Percentiles rank a stretch among this genome's conserved stretches.
Evolutionary conservation across 2,797 vertebrate species (phyloP).

Genomic region (Sebastes vulpes): DNA sequence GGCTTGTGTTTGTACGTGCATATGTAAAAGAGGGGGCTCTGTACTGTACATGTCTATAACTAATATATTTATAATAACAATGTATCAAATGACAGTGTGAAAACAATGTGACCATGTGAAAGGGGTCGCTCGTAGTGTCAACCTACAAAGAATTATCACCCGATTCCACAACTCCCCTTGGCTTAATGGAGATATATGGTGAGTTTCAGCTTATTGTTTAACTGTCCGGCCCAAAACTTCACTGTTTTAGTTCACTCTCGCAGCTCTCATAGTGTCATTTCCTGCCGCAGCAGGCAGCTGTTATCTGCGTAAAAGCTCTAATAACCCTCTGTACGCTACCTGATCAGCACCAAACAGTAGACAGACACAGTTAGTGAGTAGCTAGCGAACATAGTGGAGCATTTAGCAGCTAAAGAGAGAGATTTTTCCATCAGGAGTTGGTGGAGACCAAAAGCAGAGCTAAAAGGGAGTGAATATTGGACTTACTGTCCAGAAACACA

Average conservation of each 20-base stretch:
- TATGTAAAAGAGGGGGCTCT: neutral
- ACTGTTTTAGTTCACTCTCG: neutral
- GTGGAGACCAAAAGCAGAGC: neutral
- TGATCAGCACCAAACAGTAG: neutral
- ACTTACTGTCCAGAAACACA: neutral
- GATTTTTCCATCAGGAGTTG: neutral
- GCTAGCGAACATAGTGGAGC: neutral
- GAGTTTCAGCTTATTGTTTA: neutral
- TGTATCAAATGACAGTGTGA: neutral
- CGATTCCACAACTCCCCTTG: too few relatives aligned
- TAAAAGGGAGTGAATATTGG: neutral
- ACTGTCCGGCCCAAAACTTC: fast-evolving
- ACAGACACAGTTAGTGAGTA: neutral
- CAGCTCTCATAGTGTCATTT: neutral
- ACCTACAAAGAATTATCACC: too few relatives aligned
- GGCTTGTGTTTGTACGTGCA: neutral
- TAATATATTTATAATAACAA: neutral
- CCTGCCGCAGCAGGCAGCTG: neutral
- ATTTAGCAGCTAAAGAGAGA: neutral
- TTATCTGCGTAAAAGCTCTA: neutral
- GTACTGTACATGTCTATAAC: neutral
- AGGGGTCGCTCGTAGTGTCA: neutral
- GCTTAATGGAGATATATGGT: fast-evolving
- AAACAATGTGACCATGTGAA: neutral
- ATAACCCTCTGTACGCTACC: neutral